Evolutionary conservation across 2,888 invertebrate species (phyloP), one percentile per base, ranked within the genome.

Genomic region (Agriopis marginaria): DNA sequence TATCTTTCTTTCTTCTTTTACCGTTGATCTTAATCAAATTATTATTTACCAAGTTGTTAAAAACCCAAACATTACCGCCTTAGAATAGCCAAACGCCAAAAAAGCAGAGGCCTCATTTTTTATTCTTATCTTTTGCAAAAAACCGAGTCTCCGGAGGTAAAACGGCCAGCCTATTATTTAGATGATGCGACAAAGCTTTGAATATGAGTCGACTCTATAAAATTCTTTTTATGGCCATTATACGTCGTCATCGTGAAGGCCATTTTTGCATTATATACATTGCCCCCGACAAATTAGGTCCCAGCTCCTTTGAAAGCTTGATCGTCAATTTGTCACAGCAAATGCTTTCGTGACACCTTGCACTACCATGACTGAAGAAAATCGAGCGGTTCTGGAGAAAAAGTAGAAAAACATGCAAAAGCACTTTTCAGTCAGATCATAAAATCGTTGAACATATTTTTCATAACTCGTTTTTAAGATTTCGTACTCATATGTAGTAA

Each of bases 121-220:
- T 66, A 72, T 69, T 76, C 77, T 86, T 87, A 87, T 89, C 86
- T 85, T 81, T 79, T 45, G 53, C 82, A 85, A 80, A 82, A 86
- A 85, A 83, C 77, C 79, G 77, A 77, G 78, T 79, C 82, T 82
- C 77, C 76, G 79, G 82, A 85, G 86, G 85, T 85, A 76, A 82
- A 89, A 87, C 82, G 84, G 83, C 84, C 79, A 74, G 77, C 77
- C 86, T 85, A 87, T 90, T 90, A 90, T 88, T 89, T 86, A 87
- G 86, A 89, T 86, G 86, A 88, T 77, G 78, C 82, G 84, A 87
- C 86, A 88, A 88, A 83, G 84, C 83, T 86, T 87, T 85, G 82
- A 87, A 88, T 84, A 85, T 82, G 77, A 86, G 77, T 84, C 75
- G 79, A 78, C 84, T 83, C 80, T 84, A 81, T 81, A 80, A 78